These are phyloP conservation scores for Tipula confusa DNA, from an alignment of 2,888 invertebrate species.

Conservation along the genomic window DNA sequence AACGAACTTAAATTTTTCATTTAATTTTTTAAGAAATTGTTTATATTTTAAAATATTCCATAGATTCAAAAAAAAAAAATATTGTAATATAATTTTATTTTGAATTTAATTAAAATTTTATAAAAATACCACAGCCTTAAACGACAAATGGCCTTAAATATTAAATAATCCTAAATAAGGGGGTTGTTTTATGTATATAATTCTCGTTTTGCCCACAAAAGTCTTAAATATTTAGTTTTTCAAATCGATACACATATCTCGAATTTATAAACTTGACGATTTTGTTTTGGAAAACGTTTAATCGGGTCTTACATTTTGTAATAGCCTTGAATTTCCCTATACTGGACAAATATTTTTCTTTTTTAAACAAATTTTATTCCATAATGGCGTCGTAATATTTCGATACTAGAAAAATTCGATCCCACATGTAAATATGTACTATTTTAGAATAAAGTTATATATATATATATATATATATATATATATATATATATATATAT, in stretches of 20 bases:
- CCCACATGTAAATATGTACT: neutral
- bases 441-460: neutral
- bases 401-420: neutral
- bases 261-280: neutral
- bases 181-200: neutral
- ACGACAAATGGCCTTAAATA: conserved; percentile 25
- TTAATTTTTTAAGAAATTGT: neutral
- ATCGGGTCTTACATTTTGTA: neutral
- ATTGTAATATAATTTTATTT: neutral
- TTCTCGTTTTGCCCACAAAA: neutral
- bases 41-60: neutral
- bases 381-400: neutral
- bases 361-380: neutral
- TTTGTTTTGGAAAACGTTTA: neutral
- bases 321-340: neutral
- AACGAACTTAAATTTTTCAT: conserved; percentile 31
- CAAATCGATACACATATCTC: neutral
- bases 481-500: too few species aligned
- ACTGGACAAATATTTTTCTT: neutral
- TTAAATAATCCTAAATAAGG: neutral
- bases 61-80: neutral
- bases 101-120: neutral
- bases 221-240: neutral
- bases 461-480: too few species aligned
- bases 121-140: conserved; percentile 27